Conservation (phyloP, 2,113 vertebrate species). For the Irena cyanogastra region DNA sequence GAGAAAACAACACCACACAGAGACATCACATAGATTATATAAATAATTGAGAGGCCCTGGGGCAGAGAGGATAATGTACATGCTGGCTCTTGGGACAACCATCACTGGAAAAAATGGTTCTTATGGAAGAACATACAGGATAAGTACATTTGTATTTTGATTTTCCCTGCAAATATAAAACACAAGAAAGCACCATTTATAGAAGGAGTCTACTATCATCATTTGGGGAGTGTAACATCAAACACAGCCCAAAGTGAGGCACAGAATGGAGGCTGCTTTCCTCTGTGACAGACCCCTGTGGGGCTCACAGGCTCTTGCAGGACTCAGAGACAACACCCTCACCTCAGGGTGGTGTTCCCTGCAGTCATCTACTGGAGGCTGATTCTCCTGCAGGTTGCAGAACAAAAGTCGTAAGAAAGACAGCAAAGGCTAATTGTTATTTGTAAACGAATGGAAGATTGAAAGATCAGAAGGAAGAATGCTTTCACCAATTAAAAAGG, state of each 20-base stretch:
- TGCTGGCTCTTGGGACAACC: not conserved
- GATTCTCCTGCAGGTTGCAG: not conserved
- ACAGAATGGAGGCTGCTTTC: not conserved
- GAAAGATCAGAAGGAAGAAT: not conserved
- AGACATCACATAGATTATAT: not conserved
- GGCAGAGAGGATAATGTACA: not conserved
- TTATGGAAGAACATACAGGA: not conserved
- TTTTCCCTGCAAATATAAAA: not conserved
- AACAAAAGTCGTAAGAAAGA: not conserved
- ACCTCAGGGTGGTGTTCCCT: not conserved
- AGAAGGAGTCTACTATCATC: not conserved
- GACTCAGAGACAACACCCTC: not conserved
- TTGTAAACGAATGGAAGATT: not conserved
- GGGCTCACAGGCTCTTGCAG: not conserved
- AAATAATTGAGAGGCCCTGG: not conserved
- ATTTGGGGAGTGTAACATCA: not conserved
- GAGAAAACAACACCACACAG: not conserved
- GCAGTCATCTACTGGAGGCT: not conserved
- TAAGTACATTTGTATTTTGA: not conserved
- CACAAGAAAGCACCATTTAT: not conserved
- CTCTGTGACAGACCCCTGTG: not conserved
- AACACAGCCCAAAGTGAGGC: not conserved
- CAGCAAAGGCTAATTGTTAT: not conserved
- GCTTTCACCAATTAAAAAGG: not conserved
- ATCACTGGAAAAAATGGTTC: not conserved